phyloP scores from a whole-genome alignment of 2,888 invertebrate genomes.

The Agrypnus murinus region DNA sequence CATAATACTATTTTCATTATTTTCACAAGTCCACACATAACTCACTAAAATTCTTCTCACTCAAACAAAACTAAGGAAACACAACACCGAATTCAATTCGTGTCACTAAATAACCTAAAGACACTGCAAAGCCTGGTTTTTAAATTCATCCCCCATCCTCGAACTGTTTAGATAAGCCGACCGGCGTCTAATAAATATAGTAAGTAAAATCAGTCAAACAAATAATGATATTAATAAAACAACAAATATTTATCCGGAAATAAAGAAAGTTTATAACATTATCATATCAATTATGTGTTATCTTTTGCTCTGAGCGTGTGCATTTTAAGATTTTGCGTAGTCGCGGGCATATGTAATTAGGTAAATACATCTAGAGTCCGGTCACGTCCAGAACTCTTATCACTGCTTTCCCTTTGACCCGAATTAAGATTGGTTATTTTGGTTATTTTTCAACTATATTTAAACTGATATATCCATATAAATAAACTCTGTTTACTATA shows the following conservation, averaged over 20 bases:
- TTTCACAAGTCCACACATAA: no score
- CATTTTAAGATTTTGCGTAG: constrained; percentile 17
- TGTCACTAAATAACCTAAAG: no score
- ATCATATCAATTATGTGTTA: constrained; percentile 1
- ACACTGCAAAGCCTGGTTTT: no score
- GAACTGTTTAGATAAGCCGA: constrained; percentile 11
- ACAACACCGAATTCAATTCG: no score
- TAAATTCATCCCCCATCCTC: constrained; percentile 4
- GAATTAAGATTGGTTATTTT: constrained; percentile 1
- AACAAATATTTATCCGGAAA: constrained; percentile 15
- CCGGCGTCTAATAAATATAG: constrained; percentile 7
- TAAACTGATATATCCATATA: background rate
- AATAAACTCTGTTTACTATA: background rate
- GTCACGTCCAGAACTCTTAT: constrained; percentile 15
- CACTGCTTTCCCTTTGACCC: constrained; percentile 5
- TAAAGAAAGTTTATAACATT: background rate
- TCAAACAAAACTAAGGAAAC: no score
- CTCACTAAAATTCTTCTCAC: no score
- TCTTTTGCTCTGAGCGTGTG: constrained; percentile 1
- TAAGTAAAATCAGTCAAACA: background rate
- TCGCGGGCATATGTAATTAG: constrained; percentile 5
- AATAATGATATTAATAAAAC: constrained; percentile 7
- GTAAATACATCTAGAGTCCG: constrained; percentile 10
- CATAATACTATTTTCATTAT: no score
- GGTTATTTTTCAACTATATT: background rate